phyloP scores from a whole-genome alignment of 2,797 vertebrate species.

The Varecia variegata region DNA sequence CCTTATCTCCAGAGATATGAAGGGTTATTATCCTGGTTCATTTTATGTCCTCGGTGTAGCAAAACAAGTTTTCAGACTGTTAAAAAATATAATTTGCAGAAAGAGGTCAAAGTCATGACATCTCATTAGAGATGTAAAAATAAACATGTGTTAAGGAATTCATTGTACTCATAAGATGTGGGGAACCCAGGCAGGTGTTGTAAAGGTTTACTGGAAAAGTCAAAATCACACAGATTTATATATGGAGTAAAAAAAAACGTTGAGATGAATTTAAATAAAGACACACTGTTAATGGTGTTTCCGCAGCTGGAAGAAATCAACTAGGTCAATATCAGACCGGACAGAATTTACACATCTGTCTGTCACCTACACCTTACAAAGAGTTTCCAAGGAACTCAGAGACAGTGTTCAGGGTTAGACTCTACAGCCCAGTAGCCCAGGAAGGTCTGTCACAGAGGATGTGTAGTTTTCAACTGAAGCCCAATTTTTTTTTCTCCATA shows the following conservation, averaged over 20 bases:
- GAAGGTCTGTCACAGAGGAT: neutral
- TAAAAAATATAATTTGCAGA: neutral
- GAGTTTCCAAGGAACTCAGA: neutral
- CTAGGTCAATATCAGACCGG: neutral
- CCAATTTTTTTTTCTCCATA: fast-evolving
- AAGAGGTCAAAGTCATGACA: neutral
- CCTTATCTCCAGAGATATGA: neutral
- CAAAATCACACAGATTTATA: neutral
- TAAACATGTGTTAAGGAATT: neutral
- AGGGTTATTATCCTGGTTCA: neutral
- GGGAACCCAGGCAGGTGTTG: neutral
- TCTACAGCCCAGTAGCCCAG: neutral
- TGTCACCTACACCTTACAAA: neutral
- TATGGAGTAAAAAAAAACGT: neutral
- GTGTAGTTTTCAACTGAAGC: neutral
- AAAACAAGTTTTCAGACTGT: neutral
- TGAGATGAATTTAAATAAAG: neutral
- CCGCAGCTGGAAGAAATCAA: neutral
- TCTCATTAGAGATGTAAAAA: neutral
- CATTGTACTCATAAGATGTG: neutral
- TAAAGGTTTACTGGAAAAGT: neutral
- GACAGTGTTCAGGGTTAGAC: fast-evolving
- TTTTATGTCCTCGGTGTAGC: neutral
- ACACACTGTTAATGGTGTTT: neutral
- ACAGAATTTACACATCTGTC: neutral